Evolutionary conservation across 2,888 invertebrate species (phyloP).

Genomic region (Tribolium freemani): DNA sequence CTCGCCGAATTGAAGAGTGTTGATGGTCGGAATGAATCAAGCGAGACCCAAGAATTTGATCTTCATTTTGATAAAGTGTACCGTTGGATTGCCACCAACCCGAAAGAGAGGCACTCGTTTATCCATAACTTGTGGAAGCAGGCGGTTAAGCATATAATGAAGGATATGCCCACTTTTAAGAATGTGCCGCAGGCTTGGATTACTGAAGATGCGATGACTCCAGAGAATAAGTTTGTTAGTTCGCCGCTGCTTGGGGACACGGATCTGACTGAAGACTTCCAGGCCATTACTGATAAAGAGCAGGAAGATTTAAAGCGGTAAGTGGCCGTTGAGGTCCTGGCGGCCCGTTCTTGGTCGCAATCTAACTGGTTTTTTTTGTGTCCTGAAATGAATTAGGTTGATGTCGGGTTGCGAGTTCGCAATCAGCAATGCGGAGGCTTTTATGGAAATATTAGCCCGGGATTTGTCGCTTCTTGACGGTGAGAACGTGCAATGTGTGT

Average conservation of each 20-base stretch:
- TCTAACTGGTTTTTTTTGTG: too few relatives aligned
- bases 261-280: conserved; percentile 77
- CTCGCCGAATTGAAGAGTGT: conserved; percentile 83
- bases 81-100: conserved; percentile 84
- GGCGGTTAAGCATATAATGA: conserved; percentile 75
- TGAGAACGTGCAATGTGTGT: conserved; percentile 91
- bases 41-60: conserved; percentile 83
- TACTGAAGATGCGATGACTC: conserved; percentile 69
- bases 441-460: conserved; percentile 84
- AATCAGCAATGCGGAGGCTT: conserved; percentile 88
- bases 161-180: conserved; percentile 82
- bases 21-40: conserved; percentile 82
- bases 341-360: too few relatives aligned
- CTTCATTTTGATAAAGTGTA: conserved; percentile 87
- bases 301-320: conserved; percentile 82
- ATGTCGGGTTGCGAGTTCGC: conserved; percentile 89
- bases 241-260: conserved; percentile 65
- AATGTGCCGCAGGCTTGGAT: conserved; percentile 81
- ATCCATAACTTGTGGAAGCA: conserved; percentile 81
- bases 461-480: conserved; percentile 90
- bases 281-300: conserved; percentile 86
- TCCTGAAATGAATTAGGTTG: conserved; percentile 69
- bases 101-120: conserved; percentile 85
- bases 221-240: conserved; percentile 64
- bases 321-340: too few relatives aligned